A percentile compares a stretch with the other conserved stretches of the same genome.
These are phyloP conservation scores for Orthosia incerta DNA, from an alignment of 2,888 invertebrate genomes.

Conservation along the genomic window DNA sequence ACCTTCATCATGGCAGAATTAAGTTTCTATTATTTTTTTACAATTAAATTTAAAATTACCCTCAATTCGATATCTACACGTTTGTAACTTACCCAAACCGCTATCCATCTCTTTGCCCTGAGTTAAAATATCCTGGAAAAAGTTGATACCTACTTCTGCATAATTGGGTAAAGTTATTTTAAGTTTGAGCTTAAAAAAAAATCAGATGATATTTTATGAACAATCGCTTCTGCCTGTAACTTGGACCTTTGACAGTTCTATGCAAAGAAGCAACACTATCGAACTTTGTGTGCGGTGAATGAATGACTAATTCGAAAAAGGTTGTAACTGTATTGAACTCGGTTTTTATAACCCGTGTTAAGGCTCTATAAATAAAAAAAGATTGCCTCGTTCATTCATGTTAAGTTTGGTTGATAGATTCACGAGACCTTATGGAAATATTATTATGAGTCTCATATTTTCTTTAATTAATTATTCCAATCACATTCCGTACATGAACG, in stretches of 20 bases:
- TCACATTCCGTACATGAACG: constrained; percentile 44
- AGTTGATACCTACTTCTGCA: background rate
- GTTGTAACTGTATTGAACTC: constrained; percentile 41
- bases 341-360: constrained; percentile 6
- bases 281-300: constrained; percentile 66
- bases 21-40: too few species aligned
- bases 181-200: background rate
- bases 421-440: constrained; percentile 14
- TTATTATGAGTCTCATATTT: constrained; percentile 20
- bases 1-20: too few species aligned
- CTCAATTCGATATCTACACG: too few species aligned
- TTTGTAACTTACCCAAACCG: too few species aligned
- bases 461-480: constrained; percentile 55
- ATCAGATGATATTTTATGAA: background rate
- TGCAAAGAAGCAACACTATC: constrained; percentile 56
- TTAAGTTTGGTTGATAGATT: constrained; percentile 8
- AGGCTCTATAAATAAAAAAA: constrained; percentile 16
- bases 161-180: background rate
- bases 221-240: constrained; percentile 23
- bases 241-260: constrained; percentile 14
- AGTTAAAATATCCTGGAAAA: background rate
- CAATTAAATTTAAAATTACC: too few species aligned
- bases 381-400: constrained; percentile 10
- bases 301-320: constrained; percentile 67
- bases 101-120: too few species aligned